Conservation (phyloP, 1,140 invertebrate species). For the Chionoecetes opilio region DNA sequence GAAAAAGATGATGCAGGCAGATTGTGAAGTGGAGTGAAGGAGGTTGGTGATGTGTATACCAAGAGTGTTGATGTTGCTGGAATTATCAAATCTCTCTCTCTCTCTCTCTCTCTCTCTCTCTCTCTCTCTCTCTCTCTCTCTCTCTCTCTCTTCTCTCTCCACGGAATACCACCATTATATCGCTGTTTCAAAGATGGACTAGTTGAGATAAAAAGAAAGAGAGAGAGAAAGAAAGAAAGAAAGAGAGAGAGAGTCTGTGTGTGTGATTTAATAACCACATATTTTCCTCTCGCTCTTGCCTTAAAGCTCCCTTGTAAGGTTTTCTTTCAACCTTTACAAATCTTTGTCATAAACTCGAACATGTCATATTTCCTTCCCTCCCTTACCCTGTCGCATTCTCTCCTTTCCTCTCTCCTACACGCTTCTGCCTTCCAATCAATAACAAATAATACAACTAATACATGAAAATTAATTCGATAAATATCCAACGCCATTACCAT, state of each 20-base stretch:
- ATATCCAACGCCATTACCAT: background rate
- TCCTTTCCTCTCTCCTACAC: background rate
- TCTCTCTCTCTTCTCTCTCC: background rate
- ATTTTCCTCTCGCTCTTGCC: background rate
- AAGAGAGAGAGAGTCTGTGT: too few species aligned
- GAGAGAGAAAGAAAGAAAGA: too few species aligned
- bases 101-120: slow-evolving; percentile 27
- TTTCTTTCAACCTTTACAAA: slow-evolving; percentile 6
- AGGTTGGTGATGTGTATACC: background rate
- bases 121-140: background rate
- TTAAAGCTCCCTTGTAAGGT: background rate
- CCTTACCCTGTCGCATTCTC: background rate
- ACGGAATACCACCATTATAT: too few species aligned
- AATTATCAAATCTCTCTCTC: background rate
- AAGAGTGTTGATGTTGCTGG: background rate
- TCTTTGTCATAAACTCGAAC: background rate
- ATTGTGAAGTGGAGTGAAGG: background rate
- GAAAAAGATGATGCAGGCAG: background rate
- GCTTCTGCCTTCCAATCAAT: background rate
- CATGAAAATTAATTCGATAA: background rate
- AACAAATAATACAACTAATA: background rate
- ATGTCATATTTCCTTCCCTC: background rate
- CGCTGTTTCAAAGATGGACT: too few species aligned
- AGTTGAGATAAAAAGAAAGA: too few species aligned
- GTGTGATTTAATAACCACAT: background rate